Percentiles rank a stretch among this genome's conserved stretches.
phyloP scores from a whole-genome alignment of 2,888 invertebrate genomes.

The Euclidia mi region DNA sequence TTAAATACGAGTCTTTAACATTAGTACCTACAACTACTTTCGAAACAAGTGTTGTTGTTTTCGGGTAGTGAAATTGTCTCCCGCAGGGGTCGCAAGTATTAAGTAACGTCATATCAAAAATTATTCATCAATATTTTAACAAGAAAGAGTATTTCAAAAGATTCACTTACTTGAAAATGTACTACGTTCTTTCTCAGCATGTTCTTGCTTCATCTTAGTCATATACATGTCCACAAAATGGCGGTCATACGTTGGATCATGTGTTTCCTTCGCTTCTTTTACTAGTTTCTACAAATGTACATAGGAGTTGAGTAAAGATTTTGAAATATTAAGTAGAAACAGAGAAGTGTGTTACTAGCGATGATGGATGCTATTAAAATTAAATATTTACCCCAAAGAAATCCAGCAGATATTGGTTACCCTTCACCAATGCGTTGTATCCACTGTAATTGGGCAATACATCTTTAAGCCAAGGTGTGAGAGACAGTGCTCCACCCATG shows the following conservation, averaged over 20 bases:
- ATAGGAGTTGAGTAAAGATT: too few relatives aligned
- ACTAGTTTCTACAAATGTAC: constrained; percentile 81
- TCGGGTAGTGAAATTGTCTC: too few relatives aligned
- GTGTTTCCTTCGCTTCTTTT: constrained; percentile 78
- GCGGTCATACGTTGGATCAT: constrained; percentile 84
- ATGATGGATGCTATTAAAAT: too few relatives aligned
- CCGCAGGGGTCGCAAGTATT: too few relatives aligned
- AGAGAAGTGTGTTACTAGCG: too few relatives aligned
- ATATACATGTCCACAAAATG: constrained; percentile 92
- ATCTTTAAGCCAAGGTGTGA: constrained; percentile 91
- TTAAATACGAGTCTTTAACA: too few relatives aligned
- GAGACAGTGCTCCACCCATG: constrained; percentile 89
- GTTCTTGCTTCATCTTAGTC: constrained; percentile 87
- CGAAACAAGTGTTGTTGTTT: too few relatives aligned
- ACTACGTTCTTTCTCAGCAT: constrained; percentile 65
- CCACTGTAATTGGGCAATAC: constrained; percentile 90
- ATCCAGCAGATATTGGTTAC: constrained; percentile 83
- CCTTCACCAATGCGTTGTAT: constrained; percentile 82
- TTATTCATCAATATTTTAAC: too few relatives aligned
- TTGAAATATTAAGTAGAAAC: too few relatives aligned
- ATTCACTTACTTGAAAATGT: constrained; percentile 81
- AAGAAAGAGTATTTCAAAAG: too few relatives aligned
- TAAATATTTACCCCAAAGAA: constrained; percentile 83
- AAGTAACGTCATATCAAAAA: too few relatives aligned
- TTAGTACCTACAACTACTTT: too few relatives aligned